Evolutionary conservation across 2,888 invertebrate genomes (phyloP).

Genomic region (Aphodius sticticus): DNA sequence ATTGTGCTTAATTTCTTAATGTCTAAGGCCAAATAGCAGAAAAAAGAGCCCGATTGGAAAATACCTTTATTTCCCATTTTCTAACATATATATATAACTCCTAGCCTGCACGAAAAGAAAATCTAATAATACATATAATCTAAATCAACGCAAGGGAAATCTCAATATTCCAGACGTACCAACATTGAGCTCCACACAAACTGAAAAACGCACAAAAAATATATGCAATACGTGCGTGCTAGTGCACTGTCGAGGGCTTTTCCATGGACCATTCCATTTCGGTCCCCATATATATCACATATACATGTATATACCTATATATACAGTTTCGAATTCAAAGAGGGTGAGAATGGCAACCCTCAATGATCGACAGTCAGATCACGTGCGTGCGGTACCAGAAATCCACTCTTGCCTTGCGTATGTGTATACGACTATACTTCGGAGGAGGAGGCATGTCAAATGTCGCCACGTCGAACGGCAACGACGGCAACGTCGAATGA

Average conservation of each 20-base stretch:
- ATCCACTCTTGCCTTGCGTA: conserved; percentile 13
- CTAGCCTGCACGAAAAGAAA: too few species aligned
- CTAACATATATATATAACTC: too few species aligned
- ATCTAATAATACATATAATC: not conserved
- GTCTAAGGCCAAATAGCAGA: too few species aligned
- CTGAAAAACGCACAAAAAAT: not conserved
- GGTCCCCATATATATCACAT: not conserved
- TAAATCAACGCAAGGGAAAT: not conserved
- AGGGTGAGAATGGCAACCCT: not conserved
- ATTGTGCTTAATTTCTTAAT: too few species aligned
- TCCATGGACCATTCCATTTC: not conserved
- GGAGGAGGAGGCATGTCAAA: conserved; percentile 16
- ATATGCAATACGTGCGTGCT: not conserved
- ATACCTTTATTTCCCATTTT: too few species aligned
- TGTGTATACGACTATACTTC: conserved; percentile 10
- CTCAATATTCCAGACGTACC: not conserved
- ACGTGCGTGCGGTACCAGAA: conserved; percentile 19
- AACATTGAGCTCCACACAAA: not conserved
- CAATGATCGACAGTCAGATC: conserved; percentile 19
- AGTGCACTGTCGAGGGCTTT: not conserved
- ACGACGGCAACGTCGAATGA: conserved; percentile 4
- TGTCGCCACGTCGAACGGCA: conserved; percentile 7
- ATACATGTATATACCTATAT: not conserved
- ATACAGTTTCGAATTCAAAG: not conserved
- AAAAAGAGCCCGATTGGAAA: too few species aligned